A percentile compares a stretch with the other conserved stretches of the same genome.
phyloP scores from a whole-genome alignment of 2,888 invertebrate genomes.

The Oxyteleia sp. region DNA sequence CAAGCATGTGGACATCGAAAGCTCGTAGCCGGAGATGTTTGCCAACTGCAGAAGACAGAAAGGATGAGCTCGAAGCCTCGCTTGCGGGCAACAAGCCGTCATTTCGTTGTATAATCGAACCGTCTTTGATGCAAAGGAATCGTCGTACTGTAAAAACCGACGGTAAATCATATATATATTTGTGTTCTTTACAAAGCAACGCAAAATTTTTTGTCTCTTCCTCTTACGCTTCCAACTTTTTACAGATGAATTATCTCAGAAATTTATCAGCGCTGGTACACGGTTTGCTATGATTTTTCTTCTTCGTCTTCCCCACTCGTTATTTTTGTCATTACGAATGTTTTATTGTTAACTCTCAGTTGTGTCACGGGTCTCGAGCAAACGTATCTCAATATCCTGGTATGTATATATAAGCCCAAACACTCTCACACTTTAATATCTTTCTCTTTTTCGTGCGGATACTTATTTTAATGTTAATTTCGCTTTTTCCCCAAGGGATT shows the following conservation, averaged over 20 bases:
- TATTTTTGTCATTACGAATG: conserved; percentile 50
- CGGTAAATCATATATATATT: too few relatives aligned
- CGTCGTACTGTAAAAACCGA: conserved; percentile 54
- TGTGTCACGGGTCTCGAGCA: conserved; percentile 72
- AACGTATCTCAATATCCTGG: conserved; percentile 72
- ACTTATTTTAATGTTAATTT: conserved; percentile 45
- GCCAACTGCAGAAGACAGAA: conserved; percentile 51
- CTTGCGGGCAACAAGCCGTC: conserved; percentile 71
- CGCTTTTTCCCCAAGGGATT: conserved; percentile 73
- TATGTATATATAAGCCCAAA: conserved; percentile 16
- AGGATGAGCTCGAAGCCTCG: conserved; percentile 71
- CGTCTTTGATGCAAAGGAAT: conserved; percentile 66
- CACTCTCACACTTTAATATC: conserved; percentile 33
- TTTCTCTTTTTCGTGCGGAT: conserved; percentile 27
- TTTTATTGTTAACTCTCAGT: conserved; percentile 74
- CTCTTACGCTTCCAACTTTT: conserved; percentile 37
- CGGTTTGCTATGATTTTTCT: conserved; percentile 70
- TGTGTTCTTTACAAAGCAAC: conserved; percentile 24
- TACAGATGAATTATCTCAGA: conserved; percentile 56
- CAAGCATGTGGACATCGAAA: conserved; percentile 74
- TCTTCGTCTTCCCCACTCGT: conserved; percentile 64
- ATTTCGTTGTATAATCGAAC: conserved; percentile 75
- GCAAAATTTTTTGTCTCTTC: conserved; percentile 13
- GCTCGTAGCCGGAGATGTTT: conserved; percentile 75
- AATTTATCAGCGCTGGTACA: conserved; percentile 73